Conservation (phyloP, 2,797 vertebrate genomes). For the Pangasius krempfi region DNA sequence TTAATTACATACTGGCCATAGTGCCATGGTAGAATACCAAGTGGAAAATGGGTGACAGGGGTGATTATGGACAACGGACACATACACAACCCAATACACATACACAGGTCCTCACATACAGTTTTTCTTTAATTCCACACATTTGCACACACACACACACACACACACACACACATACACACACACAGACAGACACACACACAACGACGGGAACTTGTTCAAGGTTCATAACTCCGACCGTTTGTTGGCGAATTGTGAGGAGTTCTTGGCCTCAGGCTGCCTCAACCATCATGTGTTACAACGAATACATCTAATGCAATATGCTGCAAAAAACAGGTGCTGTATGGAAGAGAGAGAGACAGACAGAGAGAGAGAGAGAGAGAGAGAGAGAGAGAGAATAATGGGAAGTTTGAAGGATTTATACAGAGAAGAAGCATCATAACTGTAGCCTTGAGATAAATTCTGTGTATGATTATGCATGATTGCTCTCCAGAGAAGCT, state of each 20-base stretch:
- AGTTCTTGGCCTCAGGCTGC: slow-evolving; percentile 14
- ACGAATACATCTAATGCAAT: slow-evolving; percentile 15
- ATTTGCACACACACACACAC: background rate
- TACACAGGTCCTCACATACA: background rate
- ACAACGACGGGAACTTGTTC: slow-evolving; percentile 1
- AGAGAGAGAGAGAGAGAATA: background rate
- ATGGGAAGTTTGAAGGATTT: background rate
- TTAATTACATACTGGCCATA: slow-evolving; percentile 1
- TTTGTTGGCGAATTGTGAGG: background rate
- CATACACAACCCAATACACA: slow-evolving; percentile 20
- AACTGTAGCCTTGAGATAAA: slow-evolving; percentile 31
- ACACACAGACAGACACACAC: background rate
- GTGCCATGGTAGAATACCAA: slow-evolving; percentile 6
- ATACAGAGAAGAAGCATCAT: background rate
- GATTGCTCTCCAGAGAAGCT: slow-evolving; percentile 21
- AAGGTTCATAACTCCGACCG: slow-evolving; percentile 5
- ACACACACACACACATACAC: slow-evolving; percentile 1
- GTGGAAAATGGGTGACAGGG: background rate
- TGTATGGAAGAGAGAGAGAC: background rate
- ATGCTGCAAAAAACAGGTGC: slow-evolving; percentile 26
- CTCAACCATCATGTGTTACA: slow-evolving; percentile 7
- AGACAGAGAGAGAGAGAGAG: background rate
- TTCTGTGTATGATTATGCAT: slow-evolving; percentile 20
- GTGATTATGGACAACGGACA: background rate
- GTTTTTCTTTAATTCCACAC: slow-evolving; percentile 3